These are phyloP conservation scores for Rhynchotus rufescens DNA, from an alignment of 2,797 vertebrate genomes.

Conservation along the genomic window DNA sequence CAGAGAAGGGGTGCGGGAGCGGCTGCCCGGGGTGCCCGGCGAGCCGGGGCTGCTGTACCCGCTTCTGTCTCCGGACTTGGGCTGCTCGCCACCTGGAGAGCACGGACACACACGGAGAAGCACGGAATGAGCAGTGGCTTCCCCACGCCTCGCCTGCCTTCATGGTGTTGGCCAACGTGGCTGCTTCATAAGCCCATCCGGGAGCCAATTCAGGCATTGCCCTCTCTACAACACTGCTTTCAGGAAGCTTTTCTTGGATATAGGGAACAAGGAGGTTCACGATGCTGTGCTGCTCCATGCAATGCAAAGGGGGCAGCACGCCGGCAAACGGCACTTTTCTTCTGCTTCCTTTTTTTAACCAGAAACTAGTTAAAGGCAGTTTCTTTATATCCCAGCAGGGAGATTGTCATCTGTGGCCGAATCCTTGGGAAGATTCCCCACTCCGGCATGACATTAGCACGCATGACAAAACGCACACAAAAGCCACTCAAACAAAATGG, in stretches of 20 bases:
- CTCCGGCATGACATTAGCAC: not conserved
- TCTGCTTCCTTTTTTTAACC: not conserved
- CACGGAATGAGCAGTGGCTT: not conserved
- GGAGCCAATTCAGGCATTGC: not conserved
- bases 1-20: constrained; percentile 86
- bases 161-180: not conserved
- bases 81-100: constrained; percentile 81
- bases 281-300: not conserved
- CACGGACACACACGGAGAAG: not conserved
- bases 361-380: not conserved
- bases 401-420: not conserved
- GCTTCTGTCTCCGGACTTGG: constrained; percentile 88
- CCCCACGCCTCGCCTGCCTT: not conserved
- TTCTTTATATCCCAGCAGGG: not conserved
- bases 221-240: too few species aligned
- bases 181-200: not conserved
- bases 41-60: constrained; percentile 95
- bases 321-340: not conserved
- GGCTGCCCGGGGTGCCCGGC: constrained; percentile 90
- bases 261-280: too few species aligned
- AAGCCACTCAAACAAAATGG: not conserved
- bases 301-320: not conserved
- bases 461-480: not conserved
- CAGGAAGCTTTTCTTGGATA: too few species aligned
- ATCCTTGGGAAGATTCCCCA: not conserved